A percentile compares a stretch with the other conserved stretches of the same genome.
phyloP scores from a whole-genome alignment of 2,797 vertebrate species.

The Epinephelus awoara region DNA sequence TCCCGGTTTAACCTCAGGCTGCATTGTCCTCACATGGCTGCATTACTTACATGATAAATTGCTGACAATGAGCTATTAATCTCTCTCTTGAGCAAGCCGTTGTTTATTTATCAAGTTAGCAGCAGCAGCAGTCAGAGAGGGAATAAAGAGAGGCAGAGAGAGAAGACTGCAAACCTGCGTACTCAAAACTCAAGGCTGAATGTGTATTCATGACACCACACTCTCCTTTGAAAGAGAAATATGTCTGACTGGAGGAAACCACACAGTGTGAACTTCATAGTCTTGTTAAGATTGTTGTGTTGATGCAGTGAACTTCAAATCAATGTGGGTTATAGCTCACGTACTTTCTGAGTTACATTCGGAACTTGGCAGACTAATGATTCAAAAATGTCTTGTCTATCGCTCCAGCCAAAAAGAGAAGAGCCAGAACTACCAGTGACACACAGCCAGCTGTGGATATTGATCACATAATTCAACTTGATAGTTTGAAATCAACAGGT shows the following conservation, averaged over 20 bases:
- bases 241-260: not conserved
- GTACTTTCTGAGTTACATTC: not conserved
- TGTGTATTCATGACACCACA: not conserved
- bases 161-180: not conserved
- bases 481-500: not conserved
- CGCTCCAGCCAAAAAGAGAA: not conserved
- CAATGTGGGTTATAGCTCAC: not conserved
- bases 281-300: not conserved
- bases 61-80: slow-evolving; percentile 31
- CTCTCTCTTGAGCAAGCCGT: not conserved
- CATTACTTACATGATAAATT: slow-evolving; percentile 19
- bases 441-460: not conserved
- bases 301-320: not conserved
- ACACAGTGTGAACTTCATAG: not conserved
- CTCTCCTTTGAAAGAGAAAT: not conserved
- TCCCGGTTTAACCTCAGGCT: not conserved
- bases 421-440: not conserved
- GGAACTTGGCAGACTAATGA: not conserved
- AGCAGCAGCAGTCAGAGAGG: not conserved
- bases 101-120: slow-evolving; percentile 21
- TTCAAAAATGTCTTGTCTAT: not conserved
- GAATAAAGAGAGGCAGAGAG: not conserved
- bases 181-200: not conserved
- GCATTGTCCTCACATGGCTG: slow-evolving; percentile 19
- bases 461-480: not conserved